A percentile compares a stretch with the other conserved stretches of the same genome.
phyloP scores from a whole-genome alignment of 2,113 vertebrate genomes.

The Myrmophylax atrothorax region DNA sequence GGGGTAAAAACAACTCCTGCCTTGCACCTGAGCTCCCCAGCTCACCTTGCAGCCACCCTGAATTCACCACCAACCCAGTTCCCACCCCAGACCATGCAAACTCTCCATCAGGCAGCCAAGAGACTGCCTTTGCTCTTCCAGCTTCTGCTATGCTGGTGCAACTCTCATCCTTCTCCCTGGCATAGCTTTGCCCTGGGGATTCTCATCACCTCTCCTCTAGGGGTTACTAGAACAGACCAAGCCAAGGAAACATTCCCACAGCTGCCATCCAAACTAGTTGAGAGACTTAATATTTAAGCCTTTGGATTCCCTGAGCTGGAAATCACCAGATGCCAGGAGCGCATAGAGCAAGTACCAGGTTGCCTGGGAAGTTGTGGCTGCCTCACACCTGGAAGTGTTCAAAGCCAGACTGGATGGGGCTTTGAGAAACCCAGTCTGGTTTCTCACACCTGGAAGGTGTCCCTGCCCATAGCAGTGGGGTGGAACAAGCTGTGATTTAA shows the following conservation, averaged over 20 bases:
- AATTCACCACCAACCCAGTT: background rate
- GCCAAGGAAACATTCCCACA: background rate
- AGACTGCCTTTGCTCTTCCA: background rate
- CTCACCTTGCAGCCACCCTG: background rate
- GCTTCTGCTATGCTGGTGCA: rapidly evolving
- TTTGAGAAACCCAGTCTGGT: background rate
- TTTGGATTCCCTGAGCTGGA: background rate
- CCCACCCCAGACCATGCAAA: background rate
- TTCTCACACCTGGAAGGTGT: background rate
- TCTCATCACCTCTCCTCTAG: background rate
- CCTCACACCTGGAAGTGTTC: background rate
- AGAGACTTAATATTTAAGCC: background rate
- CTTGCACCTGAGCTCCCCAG: background rate
- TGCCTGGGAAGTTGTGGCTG: background rate
- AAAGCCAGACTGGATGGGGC: background rate
- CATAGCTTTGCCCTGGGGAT: background rate
- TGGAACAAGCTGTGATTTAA: background rate
- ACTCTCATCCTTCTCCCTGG: background rate
- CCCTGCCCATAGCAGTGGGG: background rate
- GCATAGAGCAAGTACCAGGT: rapidly evolving
- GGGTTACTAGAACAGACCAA: rapidly evolving
- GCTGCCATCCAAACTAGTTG: background rate
- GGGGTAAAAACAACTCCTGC: background rate
- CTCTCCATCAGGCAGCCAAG: background rate
- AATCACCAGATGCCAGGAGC: background rate